A percentile compares a stretch with the other conserved stretches of the same genome.
Evolutionary conservation across 2,797 vertebrate species (phyloP).

Genomic region (Benthosema pterotum): DNA sequence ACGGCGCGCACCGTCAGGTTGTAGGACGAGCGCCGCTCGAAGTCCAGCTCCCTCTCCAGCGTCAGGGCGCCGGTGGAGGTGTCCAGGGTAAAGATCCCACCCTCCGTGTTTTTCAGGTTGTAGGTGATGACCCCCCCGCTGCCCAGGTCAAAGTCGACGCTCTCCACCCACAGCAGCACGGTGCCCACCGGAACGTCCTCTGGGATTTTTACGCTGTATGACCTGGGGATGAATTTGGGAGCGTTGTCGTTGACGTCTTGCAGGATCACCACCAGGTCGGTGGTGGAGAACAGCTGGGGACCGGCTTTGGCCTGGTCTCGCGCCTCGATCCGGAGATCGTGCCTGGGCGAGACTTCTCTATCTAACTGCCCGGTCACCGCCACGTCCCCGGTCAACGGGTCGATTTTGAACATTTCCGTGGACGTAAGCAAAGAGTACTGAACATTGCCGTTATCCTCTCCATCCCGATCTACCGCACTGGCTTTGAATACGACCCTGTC

Average conservation of each 20-base stretch:
- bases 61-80: slow-evolving; percentile 84
- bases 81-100: slow-evolving; percentile 86
- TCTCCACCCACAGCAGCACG: slow-evolving; percentile 89
- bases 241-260: slow-evolving; percentile 93
- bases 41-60: slow-evolving; percentile 92
- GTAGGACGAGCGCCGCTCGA: slow-evolving; percentile 86
- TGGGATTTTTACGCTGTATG: slow-evolving; percentile 86
- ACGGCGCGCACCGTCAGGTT: slow-evolving; percentile 91
- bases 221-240: slow-evolving; percentile 86
- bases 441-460: slow-evolving; percentile 82
- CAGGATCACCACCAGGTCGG: slow-evolving; percentile 84
- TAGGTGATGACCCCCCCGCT: slow-evolving; percentile 87
- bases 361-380: slow-evolving; percentile 84
- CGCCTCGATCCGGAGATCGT: slow-evolving; percentile 88
- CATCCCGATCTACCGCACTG: slow-evolving; percentile 84
- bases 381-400: slow-evolving; percentile 87
- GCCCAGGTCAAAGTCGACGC: slow-evolving; percentile 87
- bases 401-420: slow-evolving; percentile 86
- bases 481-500: slow-evolving; percentile 85
- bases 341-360: slow-evolving; percentile 83
- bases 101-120: slow-evolving; percentile 83
- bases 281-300: slow-evolving; percentile 83
- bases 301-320: slow-evolving; percentile 85
- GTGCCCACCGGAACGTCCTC: slow-evolving; percentile 91
- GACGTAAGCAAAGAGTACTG: slow-evolving; percentile 86